Base-by-base conservation (phyloP, 2,113 vertebrate species). In the Pachycephala philippinensis region DNA sequence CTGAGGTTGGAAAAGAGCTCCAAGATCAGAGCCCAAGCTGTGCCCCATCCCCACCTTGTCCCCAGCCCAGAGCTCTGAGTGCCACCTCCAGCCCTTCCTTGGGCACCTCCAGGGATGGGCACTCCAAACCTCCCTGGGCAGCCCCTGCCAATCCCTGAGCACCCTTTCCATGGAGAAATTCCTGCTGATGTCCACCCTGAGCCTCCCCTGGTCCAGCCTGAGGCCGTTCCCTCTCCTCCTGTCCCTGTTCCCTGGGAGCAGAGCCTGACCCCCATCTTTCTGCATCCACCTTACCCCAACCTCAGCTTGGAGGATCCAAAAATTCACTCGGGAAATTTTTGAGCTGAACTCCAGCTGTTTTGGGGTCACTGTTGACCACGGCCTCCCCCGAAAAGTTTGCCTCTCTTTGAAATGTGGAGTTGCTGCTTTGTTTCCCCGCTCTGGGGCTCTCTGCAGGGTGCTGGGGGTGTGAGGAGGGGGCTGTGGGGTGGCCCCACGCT, bases 361-460 rank as follows among this genome's bases (percentile, higher is more conserved):
- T 3, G 11, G n/a, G 17, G 16, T 37, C 1, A 1, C 2, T 1
- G 3, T 3, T 3, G 3, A 31, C 30, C 27, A 7, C 23, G 35
- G n/a, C 39, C 26, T 61, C 40, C 37, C 27, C 45, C 11, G 11
- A 39, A 42, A 72, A 71, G 50, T 82, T 31, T 10, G 44, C 19
- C 33, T n/a, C n/a, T 42, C 35, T 39, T 42, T 28, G n/a, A 15
- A 26, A 16, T 1, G 54, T 10, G 35, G 83, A 63, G 60, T 24
- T 90, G 60, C 30, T 2, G 10, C 14, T 65, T 13, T 11, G 9
- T 24, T 79, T 39, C 10, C 75, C 19, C 61, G 50, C 30, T 49
- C 28, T 13, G 0, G 2, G 59, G 11, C 26, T 60, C 60, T 71
- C 45, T 18, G 26, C 1, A 0, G 53, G 66, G 31, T 23, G 7